Conservation (phyloP, 2,888 invertebrate genomes). For the Pheosia tremula region DNA sequence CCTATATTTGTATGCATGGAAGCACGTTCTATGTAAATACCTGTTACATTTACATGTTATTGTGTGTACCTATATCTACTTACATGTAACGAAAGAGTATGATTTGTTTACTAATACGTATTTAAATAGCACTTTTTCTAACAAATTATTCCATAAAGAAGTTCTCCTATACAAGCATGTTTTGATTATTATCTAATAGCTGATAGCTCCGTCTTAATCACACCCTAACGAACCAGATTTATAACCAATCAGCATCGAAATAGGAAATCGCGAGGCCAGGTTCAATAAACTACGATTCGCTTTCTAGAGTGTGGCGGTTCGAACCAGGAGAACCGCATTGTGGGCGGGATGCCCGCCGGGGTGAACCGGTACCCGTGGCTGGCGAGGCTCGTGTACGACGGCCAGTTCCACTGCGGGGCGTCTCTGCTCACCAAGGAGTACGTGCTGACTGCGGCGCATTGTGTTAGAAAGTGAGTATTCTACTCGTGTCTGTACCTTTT, state of each 20-base stretch:
- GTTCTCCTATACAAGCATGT: too few relatives aligned
- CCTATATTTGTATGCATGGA: too few relatives aligned
- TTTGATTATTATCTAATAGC: too few relatives aligned
- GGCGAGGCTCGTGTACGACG: slow-evolving; percentile 93
- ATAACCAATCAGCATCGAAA: slow-evolving; percentile 9
- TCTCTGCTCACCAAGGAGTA: slow-evolving; percentile 93
- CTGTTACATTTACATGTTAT: too few relatives aligned
- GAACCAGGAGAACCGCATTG: slow-evolving; percentile 94
- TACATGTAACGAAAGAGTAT: too few relatives aligned
- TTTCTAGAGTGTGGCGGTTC: slow-evolving; percentile 91
- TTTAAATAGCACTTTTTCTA: too few relatives aligned
- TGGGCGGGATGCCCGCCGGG: slow-evolving; percentile 92
- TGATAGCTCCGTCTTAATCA: too few relatives aligned
- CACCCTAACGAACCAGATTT: slow-evolving; percentile 4
- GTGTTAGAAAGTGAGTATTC: slow-evolving; percentile 88
- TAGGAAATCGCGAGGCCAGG: slow-evolving; percentile 40
- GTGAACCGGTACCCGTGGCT: slow-evolving; percentile 95
- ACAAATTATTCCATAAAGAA: too few relatives aligned
- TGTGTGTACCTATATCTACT: too few relatives aligned
- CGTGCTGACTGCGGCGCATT: slow-evolving; percentile 94
- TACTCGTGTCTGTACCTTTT: too few relatives aligned
- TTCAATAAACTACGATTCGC: slow-evolving; percentile 58
- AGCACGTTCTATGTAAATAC: too few relatives aligned
- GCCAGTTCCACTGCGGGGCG: slow-evolving; percentile 95
- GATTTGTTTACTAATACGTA: too few relatives aligned